Evolutionary conservation across 2,888 invertebrate genomes (phyloP).

Genomic region (Cancer borealis): DNA sequence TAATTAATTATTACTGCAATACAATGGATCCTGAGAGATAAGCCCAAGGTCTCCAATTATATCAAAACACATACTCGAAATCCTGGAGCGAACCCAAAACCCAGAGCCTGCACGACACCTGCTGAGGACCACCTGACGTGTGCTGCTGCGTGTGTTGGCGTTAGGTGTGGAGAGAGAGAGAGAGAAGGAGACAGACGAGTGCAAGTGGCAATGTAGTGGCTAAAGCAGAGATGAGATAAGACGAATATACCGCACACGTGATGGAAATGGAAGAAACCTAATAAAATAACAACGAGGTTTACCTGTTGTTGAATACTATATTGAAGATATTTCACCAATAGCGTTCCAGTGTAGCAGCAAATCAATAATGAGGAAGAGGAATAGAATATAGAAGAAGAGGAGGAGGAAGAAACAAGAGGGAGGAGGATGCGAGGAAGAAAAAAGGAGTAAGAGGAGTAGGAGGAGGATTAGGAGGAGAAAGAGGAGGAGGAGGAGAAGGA

Average conservation of each 20-base stretch:
- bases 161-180: background rate
- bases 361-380: background rate
- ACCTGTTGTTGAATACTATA: background rate
- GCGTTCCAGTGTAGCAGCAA: background rate
- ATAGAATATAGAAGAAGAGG: background rate
- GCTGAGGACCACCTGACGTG: background rate
- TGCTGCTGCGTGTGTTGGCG: background rate
- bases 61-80: background rate
- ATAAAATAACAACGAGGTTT: background rate
- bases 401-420: background rate
- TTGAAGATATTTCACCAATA: background rate
- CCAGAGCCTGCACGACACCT: background rate
- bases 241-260: background rate
- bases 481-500: constrained; percentile 44
- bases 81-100: background rate
- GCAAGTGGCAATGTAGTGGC: background rate
- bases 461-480: constrained; percentile 68
- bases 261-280: background rate
- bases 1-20: background rate
- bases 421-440: background rate
- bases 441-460: constrained; percentile 60
- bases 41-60: background rate
- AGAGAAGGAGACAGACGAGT: background rate
- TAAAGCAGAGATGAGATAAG: background rate
- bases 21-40: background rate